A percentile compares a stretch with the other conserved stretches of the same genome.
These are phyloP conservation scores for Zaprionus bogoriensis DNA, from an alignment of 2,888 invertebrate genomes.

Conservation along the genomic window DNA sequence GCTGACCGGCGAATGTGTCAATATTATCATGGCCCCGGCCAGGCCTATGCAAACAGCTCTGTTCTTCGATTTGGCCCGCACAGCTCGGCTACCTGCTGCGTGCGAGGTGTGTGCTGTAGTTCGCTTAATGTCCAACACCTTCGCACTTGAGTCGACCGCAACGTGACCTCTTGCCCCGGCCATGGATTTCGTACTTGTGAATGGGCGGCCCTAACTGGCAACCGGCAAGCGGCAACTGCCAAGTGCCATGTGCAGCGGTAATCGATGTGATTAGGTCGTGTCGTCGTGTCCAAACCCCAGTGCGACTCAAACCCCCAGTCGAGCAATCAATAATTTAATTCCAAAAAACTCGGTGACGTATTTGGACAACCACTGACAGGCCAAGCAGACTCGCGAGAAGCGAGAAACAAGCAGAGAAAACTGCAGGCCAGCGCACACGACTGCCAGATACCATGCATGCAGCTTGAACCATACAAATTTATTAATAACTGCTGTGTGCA, in stretches of 20 bases:
- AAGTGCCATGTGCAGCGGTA: constrained; percentile 60
- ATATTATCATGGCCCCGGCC: constrained; percentile 70
- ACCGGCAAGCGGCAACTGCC: too few species aligned
- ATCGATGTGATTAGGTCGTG: constrained; percentile 78
- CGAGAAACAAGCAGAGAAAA: constrained; percentile 1
- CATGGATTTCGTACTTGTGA: constrained; percentile 61
- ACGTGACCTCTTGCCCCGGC: constrained; percentile 70
- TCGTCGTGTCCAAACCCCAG: constrained; percentile 13
- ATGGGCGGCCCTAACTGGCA: too few species aligned
- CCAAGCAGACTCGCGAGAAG: constrained; percentile 46
- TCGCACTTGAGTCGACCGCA: constrained; percentile 53
- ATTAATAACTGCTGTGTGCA: too few species aligned
- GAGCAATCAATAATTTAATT: constrained; percentile 64
- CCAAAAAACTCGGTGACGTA: constrained; percentile 59
- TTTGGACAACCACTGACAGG: constrained; percentile 70
- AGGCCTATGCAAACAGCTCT: constrained; percentile 62
- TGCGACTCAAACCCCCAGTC: constrained; percentile 56
- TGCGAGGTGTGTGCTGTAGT: constrained; percentile 67
- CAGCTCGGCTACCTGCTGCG: constrained; percentile 57
- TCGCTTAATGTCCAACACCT: constrained; percentile 75
- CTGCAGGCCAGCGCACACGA: not conserved
- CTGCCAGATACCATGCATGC: too few species aligned
- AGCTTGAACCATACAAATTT: not conserved
- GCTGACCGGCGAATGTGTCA: constrained; percentile 72
- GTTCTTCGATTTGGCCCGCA: not conserved